Evolutionary conservation across 2,888 invertebrate genomes (phyloP).

Genomic region (Teinopalpus imperialis): DNA sequence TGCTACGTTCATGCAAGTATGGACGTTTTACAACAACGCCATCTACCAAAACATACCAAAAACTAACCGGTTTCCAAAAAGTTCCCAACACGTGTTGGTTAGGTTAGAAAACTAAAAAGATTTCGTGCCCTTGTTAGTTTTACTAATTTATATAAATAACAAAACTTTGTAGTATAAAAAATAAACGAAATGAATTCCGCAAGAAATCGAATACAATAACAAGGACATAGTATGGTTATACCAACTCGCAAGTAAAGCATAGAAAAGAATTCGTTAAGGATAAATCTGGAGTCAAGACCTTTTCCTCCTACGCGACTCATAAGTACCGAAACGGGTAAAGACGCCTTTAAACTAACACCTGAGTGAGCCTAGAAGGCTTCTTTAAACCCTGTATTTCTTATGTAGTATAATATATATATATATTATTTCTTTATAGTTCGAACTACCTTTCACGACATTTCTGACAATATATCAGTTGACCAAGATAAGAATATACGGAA

Average conservation of each 20-base stretch:
- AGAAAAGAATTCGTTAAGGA: slow-evolving; percentile 7
- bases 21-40: no score
- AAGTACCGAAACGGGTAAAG: slow-evolving; percentile 6
- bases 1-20: no score
- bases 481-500: slow-evolving; percentile 18
- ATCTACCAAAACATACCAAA: no score
- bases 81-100: no score
- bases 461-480: slow-evolving; percentile 19
- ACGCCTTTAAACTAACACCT: slow-evolving; percentile 20
- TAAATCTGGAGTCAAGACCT: slow-evolving; percentile 14
- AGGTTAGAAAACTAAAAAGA: no score
- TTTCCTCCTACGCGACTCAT: slow-evolving; percentile 7
- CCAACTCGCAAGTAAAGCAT: background rate
- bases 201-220: background rate
- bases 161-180: no score
- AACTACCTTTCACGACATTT: slow-evolving; percentile 17
- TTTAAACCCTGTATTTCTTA: slow-evolving; percentile 11
- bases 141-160: no score
- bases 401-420: slow-evolving; percentile 6
- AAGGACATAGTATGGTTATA: slow-evolving; percentile 7
- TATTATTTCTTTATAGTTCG: slow-evolving; percentile 19
- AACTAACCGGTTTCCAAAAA: no score
- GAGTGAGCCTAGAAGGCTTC: slow-evolving; percentile 10
- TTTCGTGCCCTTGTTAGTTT: no score
- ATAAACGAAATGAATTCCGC: background rate